Percentiles rank a stretch among this genome's conserved stretches.
Evolutionary conservation across 2,113 vertebrate species (phyloP).

Genomic region (Hippocampus guttulatus): DNA sequence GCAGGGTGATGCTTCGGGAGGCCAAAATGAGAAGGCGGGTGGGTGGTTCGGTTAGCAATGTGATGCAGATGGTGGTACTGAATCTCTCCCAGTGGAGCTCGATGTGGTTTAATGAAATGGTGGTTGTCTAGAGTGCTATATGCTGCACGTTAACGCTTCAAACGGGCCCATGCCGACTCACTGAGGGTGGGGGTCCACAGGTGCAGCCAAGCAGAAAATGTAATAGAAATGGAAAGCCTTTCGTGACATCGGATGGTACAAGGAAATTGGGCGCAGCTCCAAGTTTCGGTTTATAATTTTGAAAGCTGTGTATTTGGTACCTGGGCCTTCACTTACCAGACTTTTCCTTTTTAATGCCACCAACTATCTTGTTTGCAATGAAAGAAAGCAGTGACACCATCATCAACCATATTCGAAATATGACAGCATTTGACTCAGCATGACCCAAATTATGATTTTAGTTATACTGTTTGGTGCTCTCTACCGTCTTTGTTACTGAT

Average conservation of each 20-base stretch:
- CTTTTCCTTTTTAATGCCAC: no score
- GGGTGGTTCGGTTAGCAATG: background rate
- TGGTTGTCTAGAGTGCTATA: background rate
- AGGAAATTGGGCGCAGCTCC: background rate
- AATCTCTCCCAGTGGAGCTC: background rate
- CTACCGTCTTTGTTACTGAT: no score
- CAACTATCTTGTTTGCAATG: no score
- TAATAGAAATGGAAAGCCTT: background rate
- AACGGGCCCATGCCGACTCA: background rate
- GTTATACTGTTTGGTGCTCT: no score
- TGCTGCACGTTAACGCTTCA: background rate
- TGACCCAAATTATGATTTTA: no score
- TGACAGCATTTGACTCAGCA: no score
- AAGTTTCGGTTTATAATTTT: background rate
- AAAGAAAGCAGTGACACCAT: no score
- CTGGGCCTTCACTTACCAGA: no score
- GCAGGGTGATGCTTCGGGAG: background rate
- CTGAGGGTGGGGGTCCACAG: background rate
- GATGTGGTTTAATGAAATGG: background rate
- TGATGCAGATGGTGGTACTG: slow-evolving; percentile 1
- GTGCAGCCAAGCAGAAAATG: background rate
- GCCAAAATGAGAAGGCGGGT: background rate
- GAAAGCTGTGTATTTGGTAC: no score
- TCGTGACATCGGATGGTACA: background rate
- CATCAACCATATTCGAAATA: no score